Percentiles rank a stretch among this genome's conserved stretches.
These are phyloP conservation scores for Podotricha telesiphe DNA, from an alignment of 2,888 invertebrate genomes.

Conservation along the genomic window DNA sequence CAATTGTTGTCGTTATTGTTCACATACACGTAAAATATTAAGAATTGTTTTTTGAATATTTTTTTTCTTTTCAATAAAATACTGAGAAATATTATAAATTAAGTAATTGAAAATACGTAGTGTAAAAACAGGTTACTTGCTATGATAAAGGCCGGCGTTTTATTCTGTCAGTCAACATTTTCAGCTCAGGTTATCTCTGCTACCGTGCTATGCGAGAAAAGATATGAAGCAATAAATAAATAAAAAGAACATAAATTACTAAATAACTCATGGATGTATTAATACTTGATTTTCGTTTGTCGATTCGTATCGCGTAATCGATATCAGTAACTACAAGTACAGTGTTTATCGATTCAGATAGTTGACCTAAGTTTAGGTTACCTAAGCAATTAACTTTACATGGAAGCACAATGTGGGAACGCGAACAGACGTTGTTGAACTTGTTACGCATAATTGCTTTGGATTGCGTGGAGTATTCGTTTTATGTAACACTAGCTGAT, in stretches of 20 bases:
- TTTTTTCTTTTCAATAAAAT: neutral
- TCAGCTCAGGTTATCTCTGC: too few relatives aligned
- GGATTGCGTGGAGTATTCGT: constrained; percentile 7
- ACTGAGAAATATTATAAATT: too few relatives aligned
- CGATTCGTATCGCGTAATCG: constrained; percentile 61
- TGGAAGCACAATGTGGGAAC: constrained; percentile 57
- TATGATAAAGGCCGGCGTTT: too few relatives aligned
- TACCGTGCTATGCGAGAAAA: too few relatives aligned
- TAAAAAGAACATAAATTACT: neutral
- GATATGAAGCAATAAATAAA: too few relatives aligned
- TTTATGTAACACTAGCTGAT: too few relatives aligned
- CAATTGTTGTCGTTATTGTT: constrained; percentile 58
- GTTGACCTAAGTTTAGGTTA: constrained; percentile 38
- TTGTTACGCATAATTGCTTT: constrained; percentile 38
- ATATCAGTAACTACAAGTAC: constrained; percentile 47
- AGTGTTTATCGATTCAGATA: constrained; percentile 43
- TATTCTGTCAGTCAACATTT: too few relatives aligned
- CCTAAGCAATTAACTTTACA: constrained; percentile 63
- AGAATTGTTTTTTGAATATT: neutral
- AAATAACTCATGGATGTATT: constrained; percentile 10
- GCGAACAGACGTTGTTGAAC: constrained; percentile 30
- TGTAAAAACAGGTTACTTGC: too few relatives aligned
- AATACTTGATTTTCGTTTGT: constrained; percentile 44
- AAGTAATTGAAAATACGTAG: too few relatives aligned
- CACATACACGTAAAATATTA: constrained; percentile 44